A percentile compares a stretch with the other conserved stretches of the same genome.
Evolutionary conservation across 2,113 vertebrate genomes (phyloP).

Genomic region (Poeciliopsis prolifica): DNA sequence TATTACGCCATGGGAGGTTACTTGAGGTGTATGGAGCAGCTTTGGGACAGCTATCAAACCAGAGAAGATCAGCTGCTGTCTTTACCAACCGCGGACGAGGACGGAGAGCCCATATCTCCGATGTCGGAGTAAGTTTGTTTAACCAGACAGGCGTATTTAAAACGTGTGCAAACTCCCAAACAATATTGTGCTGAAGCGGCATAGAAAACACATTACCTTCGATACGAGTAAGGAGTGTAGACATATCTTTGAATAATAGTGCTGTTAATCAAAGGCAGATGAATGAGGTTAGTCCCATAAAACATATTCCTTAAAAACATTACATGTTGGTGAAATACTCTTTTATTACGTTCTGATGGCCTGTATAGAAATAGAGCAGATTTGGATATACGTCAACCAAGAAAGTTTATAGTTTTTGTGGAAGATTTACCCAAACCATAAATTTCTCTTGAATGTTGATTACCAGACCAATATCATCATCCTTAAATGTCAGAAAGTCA

Average conservation of each 20-base stretch:
- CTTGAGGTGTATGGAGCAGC: slow-evolving; percentile 57
- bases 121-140: slow-evolving; percentile 65
- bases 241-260: neutral
- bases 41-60: slow-evolving; percentile 5
- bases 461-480: too few species aligned
- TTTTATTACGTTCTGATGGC: too few species aligned
- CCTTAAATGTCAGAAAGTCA: too few species aligned
- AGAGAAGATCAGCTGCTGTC: neutral
- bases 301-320: too few species aligned
- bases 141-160: neutral
- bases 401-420: too few species aligned
- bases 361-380: too few species aligned
- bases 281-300: too few species aligned
- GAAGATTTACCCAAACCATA: too few species aligned
- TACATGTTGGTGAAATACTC: too few species aligned
- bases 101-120: slow-evolving; percentile 38
- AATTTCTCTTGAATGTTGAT: too few species aligned
- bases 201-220: neutral
- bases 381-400: too few species aligned
- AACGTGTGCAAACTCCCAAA: neutral
- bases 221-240: too few species aligned
- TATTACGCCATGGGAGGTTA: slow-evolving; percentile 67
- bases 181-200: neutral
- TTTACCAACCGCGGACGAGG: slow-evolving; percentile 35
- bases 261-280: neutral